Base-by-base conservation (phyloP, 2,113 vertebrate genomes). In the Anoura caudifer region DNA sequence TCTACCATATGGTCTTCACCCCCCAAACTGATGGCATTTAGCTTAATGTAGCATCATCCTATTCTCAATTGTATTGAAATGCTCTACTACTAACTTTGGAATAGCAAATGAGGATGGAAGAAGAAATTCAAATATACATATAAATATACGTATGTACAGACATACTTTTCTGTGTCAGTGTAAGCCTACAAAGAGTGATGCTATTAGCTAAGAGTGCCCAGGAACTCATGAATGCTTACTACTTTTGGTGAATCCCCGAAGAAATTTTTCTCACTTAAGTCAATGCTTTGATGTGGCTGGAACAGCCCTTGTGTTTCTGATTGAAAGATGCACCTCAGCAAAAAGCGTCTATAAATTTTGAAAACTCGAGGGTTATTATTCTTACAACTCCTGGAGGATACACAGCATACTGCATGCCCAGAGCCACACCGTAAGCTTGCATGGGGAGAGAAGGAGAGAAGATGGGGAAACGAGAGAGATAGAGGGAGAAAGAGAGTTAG, bases 71-170 rank as follows among this genome's bases (percentile, higher is more conserved):
- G 45, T 83, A 82, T 69, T 81, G 70, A 54, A 93, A 38, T 82
- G 36, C 15, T 96, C 70, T 75, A 61, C 41, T 54, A 24, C 82
- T 75, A 80, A 88, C 70, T 97, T 95, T 91, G 75, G 88, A 87
- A 91, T 19, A 59, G 79, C 59, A 94, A 97, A 97, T 96, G 94
- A 97, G 43, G 67, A 86, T 96, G 95, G 52, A 38, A 69, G 28
- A 20, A 69, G 10, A 38, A 77, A 86, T 9, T 28, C 20, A 52
- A 1, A 52, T 13, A 50, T 56, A 9, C 41, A n/a, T 2, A 33
- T 33, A 26, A 3, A 75, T 20, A 52, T 26, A 69, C 12, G 1
- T 43, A 73, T 41, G 7, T 7, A 31, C 4, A 61, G 10, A 73
- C 4, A 47, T 15, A 56, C 3, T 43, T 16, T 82, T 28, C 16